These are phyloP conservation scores for Struthio camelus DNA, from an alignment of 2,113 vertebrate species.

Conservation along the genomic window DNA sequence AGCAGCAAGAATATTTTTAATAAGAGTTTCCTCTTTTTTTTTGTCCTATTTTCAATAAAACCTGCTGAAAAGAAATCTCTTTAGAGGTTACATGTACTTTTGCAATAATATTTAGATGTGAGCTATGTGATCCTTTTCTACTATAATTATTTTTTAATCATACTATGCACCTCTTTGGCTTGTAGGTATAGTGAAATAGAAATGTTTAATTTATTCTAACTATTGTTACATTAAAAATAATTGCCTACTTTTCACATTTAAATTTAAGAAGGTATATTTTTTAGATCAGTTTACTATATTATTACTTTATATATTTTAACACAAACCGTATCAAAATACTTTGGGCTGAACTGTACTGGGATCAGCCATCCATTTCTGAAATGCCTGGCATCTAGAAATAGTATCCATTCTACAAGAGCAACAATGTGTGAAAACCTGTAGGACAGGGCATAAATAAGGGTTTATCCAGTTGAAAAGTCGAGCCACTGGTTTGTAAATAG, in stretches of 20 bases:
- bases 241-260: neutral
- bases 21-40: neutral
- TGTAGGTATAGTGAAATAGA: neutral
- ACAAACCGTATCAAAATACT: neutral
- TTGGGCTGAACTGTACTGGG: neutral
- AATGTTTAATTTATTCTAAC: neutral
- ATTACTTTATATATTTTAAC: neutral
- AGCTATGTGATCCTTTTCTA: neutral
- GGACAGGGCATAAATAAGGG: constrained; percentile 20
- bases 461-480: neutral
- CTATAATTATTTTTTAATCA: neutral
- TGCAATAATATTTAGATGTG: neutral
- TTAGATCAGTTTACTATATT: neutral
- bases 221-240: neutral
- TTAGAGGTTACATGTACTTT: neutral
- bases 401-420: constrained; percentile 40
- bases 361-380: constrained; percentile 29
- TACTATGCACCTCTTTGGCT: neutral
- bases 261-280: neutral
- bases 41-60: neutral
- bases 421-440: constrained; percentile 31
- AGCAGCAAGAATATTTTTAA: neutral
- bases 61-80: neutral
- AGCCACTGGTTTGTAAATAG: constrained; percentile 26
- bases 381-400: neutral